These are phyloP conservation scores for Eurytoma californica DNA, from an alignment of 2,888 invertebrate species.

Conservation along the genomic window DNA sequence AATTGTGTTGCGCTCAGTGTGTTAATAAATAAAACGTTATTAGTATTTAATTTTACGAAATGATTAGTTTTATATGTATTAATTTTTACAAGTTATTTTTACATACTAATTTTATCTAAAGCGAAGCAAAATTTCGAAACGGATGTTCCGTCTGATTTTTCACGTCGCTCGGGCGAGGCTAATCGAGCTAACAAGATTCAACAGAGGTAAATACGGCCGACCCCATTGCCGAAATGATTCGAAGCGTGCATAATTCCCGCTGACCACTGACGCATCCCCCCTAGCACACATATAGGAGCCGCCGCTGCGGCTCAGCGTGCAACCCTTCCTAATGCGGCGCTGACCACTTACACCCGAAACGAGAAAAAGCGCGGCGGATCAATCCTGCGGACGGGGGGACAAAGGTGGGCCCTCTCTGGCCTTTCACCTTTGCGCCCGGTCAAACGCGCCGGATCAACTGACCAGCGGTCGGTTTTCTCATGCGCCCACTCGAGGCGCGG, in stretches of 20 bases:
- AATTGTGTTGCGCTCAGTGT: no score
- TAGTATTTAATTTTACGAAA: no score
- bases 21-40: no score
- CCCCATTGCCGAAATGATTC: conserved; percentile 21
- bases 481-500: conserved; percentile 15
- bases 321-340: neutral
- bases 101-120: no score
- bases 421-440: conserved; percentile 15
- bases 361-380: conserved; percentile 17
- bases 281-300: neutral
- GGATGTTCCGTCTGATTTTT: conserved; percentile 10
- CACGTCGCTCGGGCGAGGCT: neutral
- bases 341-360: conserved; percentile 19
- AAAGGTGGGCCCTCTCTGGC: conserved; percentile 27
- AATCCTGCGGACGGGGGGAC: neutral
- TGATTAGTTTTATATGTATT: no score
- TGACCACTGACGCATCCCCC: conserved; percentile 32
- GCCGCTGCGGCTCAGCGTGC: neutral
- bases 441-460: conserved; percentile 60
- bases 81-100: no score
- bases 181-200: conserved; percentile 21
- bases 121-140: no score
- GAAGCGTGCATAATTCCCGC: conserved; percentile 43
- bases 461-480: conserved; percentile 69
- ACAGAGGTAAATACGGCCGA: conserved; percentile 14